Evolutionary conservation across 2,888 invertebrate genomes (phyloP).

Genomic region (Mesorhabditis spiculigera): DNA sequence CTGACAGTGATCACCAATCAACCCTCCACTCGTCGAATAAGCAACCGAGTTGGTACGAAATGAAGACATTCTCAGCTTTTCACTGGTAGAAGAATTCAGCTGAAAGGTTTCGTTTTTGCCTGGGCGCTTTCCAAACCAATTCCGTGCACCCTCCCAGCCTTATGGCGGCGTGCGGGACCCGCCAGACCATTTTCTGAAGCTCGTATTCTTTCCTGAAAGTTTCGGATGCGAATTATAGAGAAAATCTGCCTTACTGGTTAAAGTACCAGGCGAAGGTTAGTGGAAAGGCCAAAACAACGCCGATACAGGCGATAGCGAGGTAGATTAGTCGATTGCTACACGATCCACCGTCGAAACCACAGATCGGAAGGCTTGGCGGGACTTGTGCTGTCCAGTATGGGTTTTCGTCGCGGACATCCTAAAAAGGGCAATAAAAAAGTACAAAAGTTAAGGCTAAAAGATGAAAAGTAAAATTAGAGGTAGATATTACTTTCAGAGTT

Average conservation of each 20-base stretch:
- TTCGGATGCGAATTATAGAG: neutral
- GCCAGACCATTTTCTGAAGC: slow-evolving; percentile 37
- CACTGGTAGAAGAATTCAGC: neutral
- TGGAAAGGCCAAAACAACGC: slow-evolving; percentile 24
- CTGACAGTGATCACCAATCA: neutral
- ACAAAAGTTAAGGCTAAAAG: too few relatives aligned
- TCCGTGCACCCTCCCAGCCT: slow-evolving; percentile 15
- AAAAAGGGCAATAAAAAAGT: too few relatives aligned
- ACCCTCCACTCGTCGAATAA: neutral
- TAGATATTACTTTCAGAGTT: too few relatives aligned
- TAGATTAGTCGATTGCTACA: slow-evolving; percentile 31
- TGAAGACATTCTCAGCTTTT: neutral
- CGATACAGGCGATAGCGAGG: slow-evolving; percentile 23
- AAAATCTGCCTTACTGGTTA: slow-evolving; percentile 16
- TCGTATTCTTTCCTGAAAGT: slow-evolving; percentile 28
- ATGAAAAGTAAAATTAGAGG: too few relatives aligned
- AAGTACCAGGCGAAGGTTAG: slow-evolving; percentile 32
- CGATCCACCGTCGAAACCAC: slow-evolving; percentile 28
- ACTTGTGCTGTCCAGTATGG: slow-evolving; percentile 15
- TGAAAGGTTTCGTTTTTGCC: too few relatives aligned
- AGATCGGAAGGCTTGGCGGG: slow-evolving; percentile 24
- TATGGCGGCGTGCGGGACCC: slow-evolving; percentile 28
- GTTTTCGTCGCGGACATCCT: too few relatives aligned
- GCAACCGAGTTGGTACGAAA: neutral
- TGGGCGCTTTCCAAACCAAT: too few relatives aligned